Percentiles rank a stretch among this genome's conserved stretches.
These are phyloP conservation scores for Cyclura pinguis DNA, from an alignment of 2,797 vertebrate genomes.

Conservation along the genomic window DNA sequence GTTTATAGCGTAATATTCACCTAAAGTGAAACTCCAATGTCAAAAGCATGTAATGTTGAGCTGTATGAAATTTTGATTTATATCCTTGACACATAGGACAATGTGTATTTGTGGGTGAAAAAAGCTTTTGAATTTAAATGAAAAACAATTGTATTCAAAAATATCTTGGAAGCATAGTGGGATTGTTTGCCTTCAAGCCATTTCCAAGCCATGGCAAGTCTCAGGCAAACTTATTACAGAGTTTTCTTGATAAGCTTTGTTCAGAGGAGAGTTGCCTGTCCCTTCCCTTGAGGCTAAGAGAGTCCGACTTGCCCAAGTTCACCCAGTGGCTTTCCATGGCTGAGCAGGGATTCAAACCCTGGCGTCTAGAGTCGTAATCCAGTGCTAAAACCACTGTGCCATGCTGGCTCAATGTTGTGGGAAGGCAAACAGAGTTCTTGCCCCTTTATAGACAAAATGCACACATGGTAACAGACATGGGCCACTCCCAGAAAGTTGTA, in stretches of 20 bases:
- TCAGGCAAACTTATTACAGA: background rate
- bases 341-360: background rate
- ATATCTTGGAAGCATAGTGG: background rate
- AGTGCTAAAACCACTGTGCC: background rate
- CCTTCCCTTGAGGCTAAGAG: background rate
- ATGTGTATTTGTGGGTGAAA: background rate
- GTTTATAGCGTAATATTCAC: background rate
- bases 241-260: background rate
- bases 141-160: background rate
- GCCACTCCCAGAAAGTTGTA: too few relatives aligned
- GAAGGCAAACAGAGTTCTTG: too few relatives aligned
- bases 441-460: too few relatives aligned
- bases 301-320: background rate
- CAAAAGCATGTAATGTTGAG: background rate
- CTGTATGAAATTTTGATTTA: constrained; percentile 30
- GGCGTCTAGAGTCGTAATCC: background rate
- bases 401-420: too few relatives aligned
- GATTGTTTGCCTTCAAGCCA: background rate
- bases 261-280: background rate
- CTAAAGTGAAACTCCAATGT: constrained; percentile 10
- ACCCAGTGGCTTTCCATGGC: background rate
- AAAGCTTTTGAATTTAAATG: background rate
- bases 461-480: too few relatives aligned
- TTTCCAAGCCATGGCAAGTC: too few relatives aligned
- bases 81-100: background rate